These are phyloP conservation scores for Nothura maculosa DNA, from an alignment of 2,797 vertebrate species.

Conservation along the genomic window DNA sequence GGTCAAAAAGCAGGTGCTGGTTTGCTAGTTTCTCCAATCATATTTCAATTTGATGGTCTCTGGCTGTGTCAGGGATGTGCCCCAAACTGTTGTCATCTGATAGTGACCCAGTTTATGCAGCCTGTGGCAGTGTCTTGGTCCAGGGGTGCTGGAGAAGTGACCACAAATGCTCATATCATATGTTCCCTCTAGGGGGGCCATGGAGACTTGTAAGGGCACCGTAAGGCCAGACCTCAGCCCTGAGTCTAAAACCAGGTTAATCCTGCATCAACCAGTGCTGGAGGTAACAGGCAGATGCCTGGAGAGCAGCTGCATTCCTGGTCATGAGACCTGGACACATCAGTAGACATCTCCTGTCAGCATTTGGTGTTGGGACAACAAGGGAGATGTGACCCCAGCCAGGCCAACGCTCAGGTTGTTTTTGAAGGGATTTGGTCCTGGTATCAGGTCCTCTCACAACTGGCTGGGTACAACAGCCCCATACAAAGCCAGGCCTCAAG, in stretches of 20 bases:
- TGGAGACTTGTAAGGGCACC: no score
- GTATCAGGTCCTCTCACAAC: background rate
- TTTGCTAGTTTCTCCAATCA: rapidly evolving
- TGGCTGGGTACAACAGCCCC: background rate
- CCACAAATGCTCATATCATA: background rate
- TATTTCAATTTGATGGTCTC: background rate
- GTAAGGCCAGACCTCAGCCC: background rate
- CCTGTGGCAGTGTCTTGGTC: background rate
- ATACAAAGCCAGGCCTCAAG: background rate
- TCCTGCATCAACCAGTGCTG: rapidly evolving
- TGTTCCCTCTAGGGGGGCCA: background rate
- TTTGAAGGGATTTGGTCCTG: background rate
- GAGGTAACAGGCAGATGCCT: background rate
- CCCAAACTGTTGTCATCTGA: background rate
- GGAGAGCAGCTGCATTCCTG: background rate
- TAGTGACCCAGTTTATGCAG: background rate
- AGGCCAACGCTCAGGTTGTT: background rate
- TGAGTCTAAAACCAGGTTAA: background rate
- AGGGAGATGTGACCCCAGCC: no score
- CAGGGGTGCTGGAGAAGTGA: background rate
- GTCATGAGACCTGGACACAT: no score
- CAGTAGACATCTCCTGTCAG: background rate
- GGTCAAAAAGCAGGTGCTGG: rapidly evolving
- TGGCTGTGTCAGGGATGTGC: background rate
- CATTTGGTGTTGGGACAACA: background rate